Conservation (phyloP, 2,797 vertebrate genomes). For the Takifugu ocellatus region DNA sequence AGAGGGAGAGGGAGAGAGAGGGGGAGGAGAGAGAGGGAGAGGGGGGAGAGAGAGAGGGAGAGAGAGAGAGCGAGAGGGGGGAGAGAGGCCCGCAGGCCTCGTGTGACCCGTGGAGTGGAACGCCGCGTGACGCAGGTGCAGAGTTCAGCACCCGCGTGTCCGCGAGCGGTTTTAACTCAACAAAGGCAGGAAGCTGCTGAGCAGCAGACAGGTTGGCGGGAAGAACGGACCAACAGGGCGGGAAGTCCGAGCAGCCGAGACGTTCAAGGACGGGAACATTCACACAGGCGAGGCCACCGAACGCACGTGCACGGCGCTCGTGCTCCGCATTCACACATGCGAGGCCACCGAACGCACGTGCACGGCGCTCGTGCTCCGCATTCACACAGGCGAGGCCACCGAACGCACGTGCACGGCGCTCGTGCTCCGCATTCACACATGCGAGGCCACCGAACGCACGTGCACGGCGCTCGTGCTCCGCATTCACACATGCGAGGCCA, state of each 20-base stretch:
- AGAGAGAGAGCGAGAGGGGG: constrained; percentile 14
- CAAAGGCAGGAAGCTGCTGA: constrained; percentile 57
- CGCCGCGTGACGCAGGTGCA: constrained; percentile 81
- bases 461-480: no score
- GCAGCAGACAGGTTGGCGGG: constrained; percentile 53
- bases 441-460: no score
- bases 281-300: neutral
- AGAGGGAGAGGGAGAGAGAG: constrained; percentile 14
- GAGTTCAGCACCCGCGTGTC: constrained; percentile 77
- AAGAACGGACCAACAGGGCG: constrained; percentile 25
- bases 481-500: no score
- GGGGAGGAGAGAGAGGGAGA: neutral
- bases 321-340: neutral
- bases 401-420: no score
- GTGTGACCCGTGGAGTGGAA: constrained; percentile 78
- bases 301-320: no score
- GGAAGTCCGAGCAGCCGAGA: neutral
- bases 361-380: no score
- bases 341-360: neutral
- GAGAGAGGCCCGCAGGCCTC: constrained; percentile 66
- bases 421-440: no score
- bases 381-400: constrained; percentile 1
- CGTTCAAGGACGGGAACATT: no score
- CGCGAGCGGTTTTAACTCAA: constrained; percentile 67
- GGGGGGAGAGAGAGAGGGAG: neutral